Evolutionary conservation across 2,888 invertebrate species (phyloP).

Genomic region (Hymenopus coronatus): DNA sequence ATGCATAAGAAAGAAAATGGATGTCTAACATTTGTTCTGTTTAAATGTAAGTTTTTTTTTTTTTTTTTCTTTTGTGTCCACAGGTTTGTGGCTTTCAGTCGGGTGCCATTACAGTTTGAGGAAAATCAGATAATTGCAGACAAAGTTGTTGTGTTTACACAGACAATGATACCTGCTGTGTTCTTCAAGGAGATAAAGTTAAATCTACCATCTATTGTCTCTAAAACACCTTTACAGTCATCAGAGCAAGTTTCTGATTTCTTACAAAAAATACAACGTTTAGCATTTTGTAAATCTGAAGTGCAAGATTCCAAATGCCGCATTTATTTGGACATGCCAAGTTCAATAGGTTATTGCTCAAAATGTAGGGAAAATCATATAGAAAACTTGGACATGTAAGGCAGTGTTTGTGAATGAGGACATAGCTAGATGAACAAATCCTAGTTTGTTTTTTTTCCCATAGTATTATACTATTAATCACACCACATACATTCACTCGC

Average conservation of each 20-base stretch:
- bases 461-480: too few relatives aligned
- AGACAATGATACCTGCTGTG: background rate
- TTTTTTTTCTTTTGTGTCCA: background rate
- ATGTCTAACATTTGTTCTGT: too few relatives aligned
- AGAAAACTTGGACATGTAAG: background rate
- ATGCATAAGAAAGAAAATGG: too few relatives aligned
- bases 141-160: background rate
- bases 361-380: background rate
- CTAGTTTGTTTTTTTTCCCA: too few relatives aligned
- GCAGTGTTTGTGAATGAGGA: background rate
- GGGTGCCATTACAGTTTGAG: background rate
- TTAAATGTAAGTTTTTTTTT: background rate
- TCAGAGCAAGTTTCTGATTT: background rate
- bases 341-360: background rate
- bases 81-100: slow-evolving; percentile 15
- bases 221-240: background rate
- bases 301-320: background rate
- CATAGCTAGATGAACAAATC: background rate
- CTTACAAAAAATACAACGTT: slow-evolving; percentile 1
- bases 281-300: slow-evolving; percentile 10
- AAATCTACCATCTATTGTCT: background rate
- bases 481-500: too few relatives aligned
- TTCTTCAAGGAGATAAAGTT: slow-evolving; percentile 13
- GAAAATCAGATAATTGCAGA: background rate
- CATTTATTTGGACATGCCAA: slow-evolving; percentile 7